Evolutionary conservation across 1,140 invertebrate genomes (phyloP).

Genomic region (Amphibalanus amphitrite): DNA sequence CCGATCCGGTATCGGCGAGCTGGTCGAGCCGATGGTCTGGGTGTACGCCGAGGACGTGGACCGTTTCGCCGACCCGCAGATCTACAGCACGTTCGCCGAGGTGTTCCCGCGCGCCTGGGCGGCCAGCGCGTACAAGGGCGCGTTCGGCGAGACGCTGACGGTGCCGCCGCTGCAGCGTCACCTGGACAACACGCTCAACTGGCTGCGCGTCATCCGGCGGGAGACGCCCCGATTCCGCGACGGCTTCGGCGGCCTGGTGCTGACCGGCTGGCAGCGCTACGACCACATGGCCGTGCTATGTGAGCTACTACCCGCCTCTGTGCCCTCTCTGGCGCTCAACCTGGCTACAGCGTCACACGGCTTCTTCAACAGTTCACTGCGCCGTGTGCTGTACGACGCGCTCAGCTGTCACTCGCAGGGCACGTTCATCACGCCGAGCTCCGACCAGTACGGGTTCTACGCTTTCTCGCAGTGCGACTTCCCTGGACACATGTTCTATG

Average conservation of each 20-base stretch:
- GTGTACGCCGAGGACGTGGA: conserved; percentile 45
- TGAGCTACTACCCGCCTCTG: conserved; percentile 64
- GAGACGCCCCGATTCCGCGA: conserved; percentile 35
- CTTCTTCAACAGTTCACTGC: conserved; percentile 38
- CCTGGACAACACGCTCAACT: conserved; percentile 50
- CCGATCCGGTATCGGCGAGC: conserved; percentile 46
- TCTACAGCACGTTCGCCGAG: conserved; percentile 62
- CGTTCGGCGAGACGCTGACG: conserved; percentile 40
- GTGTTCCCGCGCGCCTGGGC: conserved; percentile 80
- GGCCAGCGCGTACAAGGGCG: conserved; percentile 77
- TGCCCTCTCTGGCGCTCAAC: conserved; percentile 56
- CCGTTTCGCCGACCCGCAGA: conserved; percentile 33
- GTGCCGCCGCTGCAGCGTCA: conserved; percentile 42
- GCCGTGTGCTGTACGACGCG: conserved; percentile 32
- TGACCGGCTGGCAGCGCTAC: conserved; percentile 53
- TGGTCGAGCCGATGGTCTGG: conserved; percentile 79
- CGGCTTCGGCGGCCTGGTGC: conserved; percentile 35
- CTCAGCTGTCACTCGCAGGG: conserved; percentile 32
- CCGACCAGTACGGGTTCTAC: conserved; percentile 39
- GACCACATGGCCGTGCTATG: conserved; percentile 85
- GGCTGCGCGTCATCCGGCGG: conserved; percentile 44
- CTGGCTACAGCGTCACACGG: conserved; percentile 39
- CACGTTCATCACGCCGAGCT: conserved; percentile 30
- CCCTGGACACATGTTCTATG: conserved; percentile 38
- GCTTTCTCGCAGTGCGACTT: conserved; percentile 35